These are phyloP conservation scores for Pangasius mekongensis DNA, from an alignment of 2,797 vertebrate genomes.

Conservation along the genomic window DNA sequence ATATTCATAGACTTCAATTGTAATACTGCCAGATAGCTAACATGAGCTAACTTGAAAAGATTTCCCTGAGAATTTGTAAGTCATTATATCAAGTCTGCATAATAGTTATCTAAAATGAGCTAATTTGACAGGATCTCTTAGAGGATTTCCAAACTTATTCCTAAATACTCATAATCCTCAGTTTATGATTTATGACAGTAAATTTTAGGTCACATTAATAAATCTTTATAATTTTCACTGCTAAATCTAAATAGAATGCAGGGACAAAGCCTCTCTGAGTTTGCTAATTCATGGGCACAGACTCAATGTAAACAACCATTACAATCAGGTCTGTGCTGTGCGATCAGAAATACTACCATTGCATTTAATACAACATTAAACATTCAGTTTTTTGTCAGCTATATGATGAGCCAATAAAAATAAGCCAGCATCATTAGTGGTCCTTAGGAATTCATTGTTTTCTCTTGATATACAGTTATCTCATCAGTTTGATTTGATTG, in stretches of 20 bases:
- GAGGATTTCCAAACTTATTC: not conserved
- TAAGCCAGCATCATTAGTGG: not conserved
- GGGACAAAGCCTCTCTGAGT: not conserved
- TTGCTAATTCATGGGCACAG: not conserved
- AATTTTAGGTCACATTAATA: not conserved
- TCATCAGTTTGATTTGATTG: conserved; percentile 6
- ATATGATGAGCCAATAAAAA: not conserved
- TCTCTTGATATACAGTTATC: not conserved
- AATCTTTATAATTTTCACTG: not conserved
- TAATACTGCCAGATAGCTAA: not conserved
- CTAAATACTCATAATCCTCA: not conserved
- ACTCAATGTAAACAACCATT: not conserved
- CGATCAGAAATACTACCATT: not conserved
- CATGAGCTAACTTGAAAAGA: not conserved
- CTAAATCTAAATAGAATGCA: not conserved
- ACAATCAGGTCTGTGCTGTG: not conserved
- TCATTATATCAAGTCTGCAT: not conserved
- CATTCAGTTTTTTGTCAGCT: not conserved
- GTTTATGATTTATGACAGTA: not conserved
- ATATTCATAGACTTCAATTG: not conserved
- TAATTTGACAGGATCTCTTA: not conserved
- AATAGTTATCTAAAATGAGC: not conserved
- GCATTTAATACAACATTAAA: not conserved
- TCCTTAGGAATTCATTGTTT: not conserved
- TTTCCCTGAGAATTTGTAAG: not conserved